These are phyloP conservation scores for Pheosia gnoma DNA, from an alignment of 2,888 invertebrate genomes.

Conservation along the genomic window DNA sequence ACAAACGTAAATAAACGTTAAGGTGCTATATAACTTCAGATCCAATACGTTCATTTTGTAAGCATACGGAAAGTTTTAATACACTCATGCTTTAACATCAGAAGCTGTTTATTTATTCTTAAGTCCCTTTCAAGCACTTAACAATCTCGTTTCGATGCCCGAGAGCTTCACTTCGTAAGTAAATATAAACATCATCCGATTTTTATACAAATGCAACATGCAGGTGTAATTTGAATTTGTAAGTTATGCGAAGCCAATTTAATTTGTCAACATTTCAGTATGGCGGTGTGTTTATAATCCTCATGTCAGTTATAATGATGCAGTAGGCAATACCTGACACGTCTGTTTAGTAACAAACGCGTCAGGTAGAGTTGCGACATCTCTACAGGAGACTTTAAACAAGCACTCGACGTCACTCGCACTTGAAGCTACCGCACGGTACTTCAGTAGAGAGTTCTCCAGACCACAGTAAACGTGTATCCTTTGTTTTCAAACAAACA, in stretches of 20 bases:
- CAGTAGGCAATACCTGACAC: conserved; percentile 13
- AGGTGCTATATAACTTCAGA: too few species aligned
- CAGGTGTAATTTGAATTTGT: too few species aligned
- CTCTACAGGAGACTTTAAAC: conserved; percentile 75
- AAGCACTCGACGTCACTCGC: conserved; percentile 63
- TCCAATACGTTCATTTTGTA: too few species aligned
- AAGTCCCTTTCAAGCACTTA: too few species aligned
- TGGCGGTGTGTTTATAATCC: neutral
- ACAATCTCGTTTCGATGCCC: too few species aligned
- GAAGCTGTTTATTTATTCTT: too few species aligned
- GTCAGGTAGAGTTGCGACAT: conserved; percentile 47
- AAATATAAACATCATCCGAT: too few species aligned
- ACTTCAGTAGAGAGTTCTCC: conserved; percentile 56
- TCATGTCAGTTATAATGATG: neutral
- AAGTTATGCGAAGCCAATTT: neutral
- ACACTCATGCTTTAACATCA: too few species aligned
- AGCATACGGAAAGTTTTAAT: too few species aligned
- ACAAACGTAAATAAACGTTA: too few species aligned
- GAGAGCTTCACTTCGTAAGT: too few species aligned
- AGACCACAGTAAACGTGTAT: conserved; percentile 52
- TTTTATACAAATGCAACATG: too few species aligned
- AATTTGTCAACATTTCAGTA: neutral
- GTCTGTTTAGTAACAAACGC: conserved; percentile 21
- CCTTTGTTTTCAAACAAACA: conserved; percentile 50
- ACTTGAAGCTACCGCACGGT: conserved; percentile 65